Base-by-base conservation (phyloP, 1,140 invertebrate species). In the Metopolophium dirhodum region DNA sequence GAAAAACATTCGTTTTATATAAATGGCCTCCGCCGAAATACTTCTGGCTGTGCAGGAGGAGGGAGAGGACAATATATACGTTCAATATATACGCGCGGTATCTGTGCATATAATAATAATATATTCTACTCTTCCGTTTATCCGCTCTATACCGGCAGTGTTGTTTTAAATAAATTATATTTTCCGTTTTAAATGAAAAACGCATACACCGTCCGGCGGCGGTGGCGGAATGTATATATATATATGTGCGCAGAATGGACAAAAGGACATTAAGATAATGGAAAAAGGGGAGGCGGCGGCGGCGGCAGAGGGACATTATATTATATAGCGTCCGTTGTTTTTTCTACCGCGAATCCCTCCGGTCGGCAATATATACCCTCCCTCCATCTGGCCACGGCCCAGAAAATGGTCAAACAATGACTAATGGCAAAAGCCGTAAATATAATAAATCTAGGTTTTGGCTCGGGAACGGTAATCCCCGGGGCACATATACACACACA, bases 391-490 rank as follows among this genome's bases (percentile, higher is more conserved):
- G 91, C 82, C 77, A 26, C n/a, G 47, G 22, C 49, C 91, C 91
- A 93, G 91, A 93, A 93, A 93, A 93, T 86, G 91, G 91, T 57
- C 91, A 93, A 93, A 86, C 82, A 93, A 93, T 93, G 91, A 93
- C 91, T 93, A 93, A 93, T 93, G 91, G 91, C 82, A 93, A 93
- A 93, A 86, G 49, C 91, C 49, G 91, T 93, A 93, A 93, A 93
- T 93, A 93, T 93, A 93, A 93, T 93, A 93, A 93, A 93, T 93
- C 91, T 93, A 93, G 91, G 91, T 93, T 93, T 93, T 86, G 91
- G 91, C 91, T 92, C 91, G 47, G 91, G 30, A 91, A 82, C 91
- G 91, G 89, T 90, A 90, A 90, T 90, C 89, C 89, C 89, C 89
- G 89, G 89, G 89, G 89, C 57, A 9, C 89, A 30, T n/a, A 68